phyloP scores from a whole-genome alignment of 2,113 vertebrate genomes.

The Tetrax tetrax region DNA sequence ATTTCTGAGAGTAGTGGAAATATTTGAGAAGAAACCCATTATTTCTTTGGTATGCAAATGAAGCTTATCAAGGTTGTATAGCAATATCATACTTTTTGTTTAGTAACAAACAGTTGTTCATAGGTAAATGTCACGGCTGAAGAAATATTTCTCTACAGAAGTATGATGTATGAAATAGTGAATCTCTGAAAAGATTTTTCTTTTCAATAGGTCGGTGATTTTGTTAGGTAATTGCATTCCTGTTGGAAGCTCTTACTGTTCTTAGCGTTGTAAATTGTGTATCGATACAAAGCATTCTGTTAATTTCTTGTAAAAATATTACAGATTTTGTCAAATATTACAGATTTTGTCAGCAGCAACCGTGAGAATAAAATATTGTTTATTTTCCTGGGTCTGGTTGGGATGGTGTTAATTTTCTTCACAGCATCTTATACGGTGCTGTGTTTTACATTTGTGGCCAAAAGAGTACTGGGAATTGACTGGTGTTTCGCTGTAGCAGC shows the following conservation, averaged over 20 bases:
- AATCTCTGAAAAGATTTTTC: background rate
- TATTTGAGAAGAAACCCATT: background rate
- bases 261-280: background rate
- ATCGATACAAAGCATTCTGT: background rate
- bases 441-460: background rate
- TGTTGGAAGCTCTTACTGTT: background rate
- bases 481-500: rapidly evolving
- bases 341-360: background rate
- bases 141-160: background rate
- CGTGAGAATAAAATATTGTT: background rate
- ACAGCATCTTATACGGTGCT: background rate
- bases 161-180: background rate
- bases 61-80: background rate
- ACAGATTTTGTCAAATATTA: background rate
- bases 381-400: background rate
- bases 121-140: background rate
- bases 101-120: background rate
- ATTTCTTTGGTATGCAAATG: background rate
- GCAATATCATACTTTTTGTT: background rate
- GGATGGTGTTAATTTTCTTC: background rate
- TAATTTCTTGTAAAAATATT: background rate
- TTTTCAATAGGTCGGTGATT: background rate
- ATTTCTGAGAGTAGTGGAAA: background rate
- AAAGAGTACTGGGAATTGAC: too few relatives aligned
- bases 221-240: background rate